Evolutionary conservation across 2,797 vertebrate species (phyloP), one percentile per base, ranked within the genome.

Genomic region (Pipistrellus kuhlii): DNA sequence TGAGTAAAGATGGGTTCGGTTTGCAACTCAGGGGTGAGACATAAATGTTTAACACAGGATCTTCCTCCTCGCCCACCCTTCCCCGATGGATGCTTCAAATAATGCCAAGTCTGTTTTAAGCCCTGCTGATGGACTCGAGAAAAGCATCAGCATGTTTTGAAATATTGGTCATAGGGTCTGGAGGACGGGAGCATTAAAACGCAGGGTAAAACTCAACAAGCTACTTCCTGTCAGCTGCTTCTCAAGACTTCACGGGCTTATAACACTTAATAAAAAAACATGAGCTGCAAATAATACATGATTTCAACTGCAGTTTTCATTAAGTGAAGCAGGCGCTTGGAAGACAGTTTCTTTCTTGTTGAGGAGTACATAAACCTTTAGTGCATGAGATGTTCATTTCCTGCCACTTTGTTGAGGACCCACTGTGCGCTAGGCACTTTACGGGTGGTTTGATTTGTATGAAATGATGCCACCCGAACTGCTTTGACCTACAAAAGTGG

Each of bases 1-100:
- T 98, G 96, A 97, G 92, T 97, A 96, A 97, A 98, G 97, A 97
- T 97, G 92, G 97, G 92, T 96, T 95, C 90, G 69, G 81, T 97
- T 98, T 97, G 96, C 81, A 87, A 96, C 89, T 88, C 94, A 96
- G 91, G 77, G 86, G 77, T 93, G 96, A 98, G 95, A 97, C 95
- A 94, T 96, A 97, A 97, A 98, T 96, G 95, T 97, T 97, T 96
- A 96, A 76, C 55, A 95, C 73, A 73, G 91, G n/a, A 95, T 90
- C 96, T 96, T 97, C 53, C 93, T 97, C 94, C 90, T 93, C 30
- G 30, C 59, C 73, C 44, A 25, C 89, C 83, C 75, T 44, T 66
- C 93, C 73, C 62, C 64, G 81, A 82, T 0, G 77, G 94, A 96
- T 97, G 71, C 66, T 97, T 95, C 97, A 92, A 97, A 98, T 97